Evolutionary conservation across 2,888 invertebrate species (phyloP).

Genomic region (Chalcosyrphus nemorum): DNA sequence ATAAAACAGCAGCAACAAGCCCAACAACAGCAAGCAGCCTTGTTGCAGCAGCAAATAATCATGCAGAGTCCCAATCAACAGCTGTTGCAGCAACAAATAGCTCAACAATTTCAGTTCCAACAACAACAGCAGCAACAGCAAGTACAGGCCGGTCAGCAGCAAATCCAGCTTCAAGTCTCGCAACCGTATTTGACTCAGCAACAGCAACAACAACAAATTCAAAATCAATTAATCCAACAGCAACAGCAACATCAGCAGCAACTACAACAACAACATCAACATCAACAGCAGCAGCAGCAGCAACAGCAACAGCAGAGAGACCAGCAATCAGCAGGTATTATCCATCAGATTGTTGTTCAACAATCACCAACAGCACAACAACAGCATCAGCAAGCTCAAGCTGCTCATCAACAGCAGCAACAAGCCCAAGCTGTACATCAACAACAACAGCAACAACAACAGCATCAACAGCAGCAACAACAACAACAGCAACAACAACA

Average conservation of each 20-base stretch:
- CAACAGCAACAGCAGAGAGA: slow-evolving; percentile 83
- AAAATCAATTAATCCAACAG: slow-evolving; percentile 82
- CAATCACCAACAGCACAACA: slow-evolving; percentile 78
- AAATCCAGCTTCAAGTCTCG: slow-evolving; percentile 78
- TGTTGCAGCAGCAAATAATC: slow-evolving; percentile 78
- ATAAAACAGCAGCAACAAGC: slow-evolving; percentile 79
- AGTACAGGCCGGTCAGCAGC: slow-evolving; percentile 77
- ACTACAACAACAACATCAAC: slow-evolving; percentile 76
- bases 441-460: slow-evolving; percentile 81
- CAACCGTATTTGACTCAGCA: slow-evolving; percentile 83
- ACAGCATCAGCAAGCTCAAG: slow-evolving; percentile 82
- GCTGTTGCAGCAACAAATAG: slow-evolving; percentile 78
- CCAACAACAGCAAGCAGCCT: slow-evolving; percentile 79
- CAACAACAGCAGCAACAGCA: slow-evolving; percentile 77
- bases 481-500: slow-evolving; percentile 79
- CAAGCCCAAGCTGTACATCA: slow-evolving; percentile 83
- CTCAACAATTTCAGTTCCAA: slow-evolving; percentile 77
- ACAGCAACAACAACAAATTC: slow-evolving; percentile 82
- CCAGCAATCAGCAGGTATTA: slow-evolving; percentile 82
- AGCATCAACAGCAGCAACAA: slow-evolving; percentile 79
- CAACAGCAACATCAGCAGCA: slow-evolving; percentile 76
- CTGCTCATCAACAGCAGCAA: slow-evolving; percentile 83
- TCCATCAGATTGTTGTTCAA: slow-evolving; percentile 79
- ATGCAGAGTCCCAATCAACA: slow-evolving; percentile 76
- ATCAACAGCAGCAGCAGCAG: slow-evolving; percentile 77